Percentiles rank a stretch among this genome's conserved stretches.
phyloP scores from a whole-genome alignment of 2,797 vertebrate species.

The Eupleurogrammus muticus region DNA sequence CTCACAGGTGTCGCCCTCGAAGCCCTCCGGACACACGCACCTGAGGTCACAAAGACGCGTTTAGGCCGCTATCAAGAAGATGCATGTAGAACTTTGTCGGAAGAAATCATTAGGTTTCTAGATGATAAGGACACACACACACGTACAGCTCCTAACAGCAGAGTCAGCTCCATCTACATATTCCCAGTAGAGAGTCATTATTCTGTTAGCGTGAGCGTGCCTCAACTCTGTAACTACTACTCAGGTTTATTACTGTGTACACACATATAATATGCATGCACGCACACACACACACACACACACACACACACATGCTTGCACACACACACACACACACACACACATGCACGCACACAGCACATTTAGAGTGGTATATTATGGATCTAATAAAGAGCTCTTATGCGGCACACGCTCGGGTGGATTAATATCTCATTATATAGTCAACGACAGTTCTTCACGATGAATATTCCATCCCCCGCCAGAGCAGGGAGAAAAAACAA shows the following conservation, averaged over 20 bases:
- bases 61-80: constrained; percentile 6
- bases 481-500: constrained; percentile 16
- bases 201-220: constrained; percentile 59
- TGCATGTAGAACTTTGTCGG: neutral
- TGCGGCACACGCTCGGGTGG: constrained; percentile 59
- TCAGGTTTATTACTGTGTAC: constrained; percentile 54
- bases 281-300: too few species aligned
- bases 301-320: constrained; percentile 15
- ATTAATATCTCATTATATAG: constrained; percentile 77
- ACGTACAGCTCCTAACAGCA: constrained; percentile 36
- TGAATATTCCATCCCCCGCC: constrained; percentile 49
- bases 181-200: constrained; percentile 61
- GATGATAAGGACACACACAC: constrained; percentile 13
- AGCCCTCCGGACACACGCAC: constrained; percentile 96
- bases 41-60: constrained; percentile 73
- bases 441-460: constrained; percentile 50
- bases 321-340: constrained; percentile 35
- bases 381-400: constrained; percentile 75
- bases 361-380: constrained; percentile 48
- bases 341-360: constrained; percentile 30
- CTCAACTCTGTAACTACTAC: constrained; percentile 59
- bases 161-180: constrained; percentile 59
- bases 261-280: too few species aligned
- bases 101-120: constrained; percentile 7
- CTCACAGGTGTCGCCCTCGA: constrained; percentile 95